Conservation (phyloP, 1,140 invertebrate genomes). For the Lordiphosa mommai region DNA sequence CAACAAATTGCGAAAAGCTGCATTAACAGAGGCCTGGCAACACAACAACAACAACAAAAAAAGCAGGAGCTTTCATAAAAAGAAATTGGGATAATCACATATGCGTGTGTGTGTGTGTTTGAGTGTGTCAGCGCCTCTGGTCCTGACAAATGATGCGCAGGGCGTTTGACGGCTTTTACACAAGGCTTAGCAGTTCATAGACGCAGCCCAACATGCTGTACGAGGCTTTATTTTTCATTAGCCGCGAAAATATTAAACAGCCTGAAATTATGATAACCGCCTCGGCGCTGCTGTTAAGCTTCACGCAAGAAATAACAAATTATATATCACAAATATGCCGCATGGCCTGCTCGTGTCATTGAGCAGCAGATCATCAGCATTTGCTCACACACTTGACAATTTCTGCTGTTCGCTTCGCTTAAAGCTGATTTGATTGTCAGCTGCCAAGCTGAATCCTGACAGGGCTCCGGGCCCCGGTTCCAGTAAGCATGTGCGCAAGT, state of each 20-base stretch:
- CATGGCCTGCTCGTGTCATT: slow-evolving; percentile 9
- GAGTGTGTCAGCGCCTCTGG: slow-evolving; percentile 1
- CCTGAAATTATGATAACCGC: slow-evolving; percentile 57
- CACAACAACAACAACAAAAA: slow-evolving; percentile 11
- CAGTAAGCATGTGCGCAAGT: slow-evolving; percentile 39
- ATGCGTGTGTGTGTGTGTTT: slow-evolving; percentile 2
- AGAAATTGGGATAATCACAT: slow-evolving; percentile 54
- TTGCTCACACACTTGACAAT: slow-evolving; percentile 27
- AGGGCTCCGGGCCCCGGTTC: not conserved
- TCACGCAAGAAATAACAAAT: slow-evolving; percentile 58
- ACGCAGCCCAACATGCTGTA: slow-evolving; percentile 7
- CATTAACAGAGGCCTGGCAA: slow-evolving; percentile 24
- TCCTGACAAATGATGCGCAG: slow-evolving; percentile 41
- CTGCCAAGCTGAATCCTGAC: slow-evolving; percentile 37
- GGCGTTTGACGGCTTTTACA: slow-evolving; percentile 7
- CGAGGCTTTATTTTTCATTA: slow-evolving; percentile 64
- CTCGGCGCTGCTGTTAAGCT: slow-evolving; percentile 2
- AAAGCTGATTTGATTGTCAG: slow-evolving; percentile 66
- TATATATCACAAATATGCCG: slow-evolving; percentile 67
- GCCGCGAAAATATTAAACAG: slow-evolving; percentile 73
- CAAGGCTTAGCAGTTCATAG: slow-evolving; percentile 46
- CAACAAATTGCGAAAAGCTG: slow-evolving; percentile 64
- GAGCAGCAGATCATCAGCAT: slow-evolving; percentile 38
- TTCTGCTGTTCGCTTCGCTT: slow-evolving; percentile 20
- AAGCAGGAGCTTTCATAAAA: slow-evolving; percentile 15